Percentiles rank a stretch among this genome's conserved stretches.
Conservation (phyloP, 2,113 vertebrate genomes). For the Microtus pennsylvanicus region DNA sequence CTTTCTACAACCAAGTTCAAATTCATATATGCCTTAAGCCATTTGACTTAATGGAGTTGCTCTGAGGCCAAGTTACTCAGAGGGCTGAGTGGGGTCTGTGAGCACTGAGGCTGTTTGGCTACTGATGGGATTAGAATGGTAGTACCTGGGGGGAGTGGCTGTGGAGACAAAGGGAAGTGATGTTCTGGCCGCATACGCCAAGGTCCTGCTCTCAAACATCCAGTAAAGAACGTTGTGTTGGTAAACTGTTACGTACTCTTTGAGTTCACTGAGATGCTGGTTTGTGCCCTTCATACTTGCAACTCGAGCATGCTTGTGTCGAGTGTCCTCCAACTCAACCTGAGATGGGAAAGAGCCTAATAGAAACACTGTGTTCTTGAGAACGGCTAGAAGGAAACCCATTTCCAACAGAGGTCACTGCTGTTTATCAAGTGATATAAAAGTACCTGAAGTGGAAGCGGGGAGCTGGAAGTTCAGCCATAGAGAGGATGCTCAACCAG, state of each 20-base stretch:
- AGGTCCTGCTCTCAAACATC: fast-evolving
- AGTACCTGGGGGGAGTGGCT: fast-evolving
- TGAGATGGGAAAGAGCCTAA: background rate
- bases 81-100: background rate
- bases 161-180: background rate
- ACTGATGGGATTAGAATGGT: background rate
- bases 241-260: background rate
- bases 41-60: background rate
- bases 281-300: background rate
- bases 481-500: background rate
- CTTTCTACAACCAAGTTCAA: background rate
- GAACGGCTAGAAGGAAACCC: background rate
- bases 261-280: background rate
- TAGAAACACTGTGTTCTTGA: background rate
- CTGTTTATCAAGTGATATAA: background rate
- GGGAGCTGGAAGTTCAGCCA: background rate
- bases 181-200: background rate
- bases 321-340: background rate
- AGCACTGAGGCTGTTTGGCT: fast-evolving
- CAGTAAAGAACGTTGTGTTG: too few relatives aligned
- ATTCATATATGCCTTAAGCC: background rate
- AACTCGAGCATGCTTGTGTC: background rate
- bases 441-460: background rate
- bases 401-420: background rate
- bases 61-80: background rate